These are phyloP conservation scores for Vombatus ursinus DNA, from an alignment of 2,113 vertebrate species.

Conservation along the genomic window DNA sequence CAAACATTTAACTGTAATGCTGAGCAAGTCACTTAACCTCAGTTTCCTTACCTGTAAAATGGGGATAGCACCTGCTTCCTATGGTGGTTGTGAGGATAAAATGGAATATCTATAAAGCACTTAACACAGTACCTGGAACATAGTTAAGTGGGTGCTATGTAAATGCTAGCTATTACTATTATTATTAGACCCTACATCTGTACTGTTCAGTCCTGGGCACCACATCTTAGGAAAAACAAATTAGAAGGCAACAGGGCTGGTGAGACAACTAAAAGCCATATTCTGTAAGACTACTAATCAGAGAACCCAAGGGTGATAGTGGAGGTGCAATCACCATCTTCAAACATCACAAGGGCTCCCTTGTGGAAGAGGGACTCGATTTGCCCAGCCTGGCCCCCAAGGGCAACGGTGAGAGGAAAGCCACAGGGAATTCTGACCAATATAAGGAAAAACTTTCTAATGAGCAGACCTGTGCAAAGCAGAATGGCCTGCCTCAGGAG, in stretches of 20 bases:
- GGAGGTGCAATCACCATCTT: not conserved
- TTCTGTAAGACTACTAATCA: not conserved
- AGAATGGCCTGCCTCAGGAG: not conserved
- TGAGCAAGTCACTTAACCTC: not conserved
- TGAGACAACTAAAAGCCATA: not conserved
- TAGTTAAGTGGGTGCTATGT: not conserved
- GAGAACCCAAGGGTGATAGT: not conserved
- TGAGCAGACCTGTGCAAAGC: not conserved
- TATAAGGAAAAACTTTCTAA: not conserved
- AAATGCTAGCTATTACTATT: not conserved
- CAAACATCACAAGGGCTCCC: not conserved
- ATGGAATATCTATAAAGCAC: not conserved
- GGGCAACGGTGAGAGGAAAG: not conserved
- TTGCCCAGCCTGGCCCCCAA: not conserved
- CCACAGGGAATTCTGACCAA: not conserved
- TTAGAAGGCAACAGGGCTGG: not conserved
- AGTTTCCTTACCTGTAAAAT: not conserved
- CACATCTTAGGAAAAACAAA: not conserved
- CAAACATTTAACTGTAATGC: not conserved
- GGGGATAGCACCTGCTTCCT: not conserved
- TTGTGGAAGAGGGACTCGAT: not conserved
- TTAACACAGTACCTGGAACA: not conserved
- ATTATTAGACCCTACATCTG: not conserved
- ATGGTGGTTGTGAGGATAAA: not conserved
- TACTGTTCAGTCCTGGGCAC: not conserved